phyloP scores from a whole-genome alignment of 2,113 vertebrate species.

The Microcebus griseorufus region DNA sequence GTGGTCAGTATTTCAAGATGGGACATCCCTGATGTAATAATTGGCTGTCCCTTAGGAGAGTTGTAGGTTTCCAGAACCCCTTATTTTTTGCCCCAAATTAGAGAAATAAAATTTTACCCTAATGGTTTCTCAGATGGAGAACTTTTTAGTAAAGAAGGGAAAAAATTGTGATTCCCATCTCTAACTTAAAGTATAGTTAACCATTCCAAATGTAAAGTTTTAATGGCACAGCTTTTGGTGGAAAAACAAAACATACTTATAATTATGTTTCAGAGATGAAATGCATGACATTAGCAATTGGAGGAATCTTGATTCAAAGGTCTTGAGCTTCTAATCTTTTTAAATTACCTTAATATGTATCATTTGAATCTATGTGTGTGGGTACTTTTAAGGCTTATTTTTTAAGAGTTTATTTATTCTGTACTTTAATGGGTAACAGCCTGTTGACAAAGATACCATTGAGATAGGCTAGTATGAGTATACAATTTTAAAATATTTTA shows the following conservation, averaged over 20 bases:
- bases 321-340: slow-evolving; percentile 55
- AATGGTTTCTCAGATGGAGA: slow-evolving; percentile 13
- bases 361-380: slow-evolving; percentile 24
- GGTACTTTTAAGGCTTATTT: slow-evolving; percentile 22
- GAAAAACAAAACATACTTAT: slow-evolving; percentile 46
- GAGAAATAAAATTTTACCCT: slow-evolving; percentile 56
- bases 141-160: slow-evolving; percentile 7
- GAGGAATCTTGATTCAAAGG: slow-evolving; percentile 41
- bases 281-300: not conserved
- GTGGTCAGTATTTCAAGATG: not conserved
- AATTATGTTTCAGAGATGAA: slow-evolving; percentile 57
- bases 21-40: not conserved
- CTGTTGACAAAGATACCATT: not conserved
- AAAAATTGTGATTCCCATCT: slow-evolving; percentile 13
- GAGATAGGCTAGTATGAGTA: not conserved
- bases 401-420: slow-evolving; percentile 24
- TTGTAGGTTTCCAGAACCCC: not conserved
- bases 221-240: slow-evolving; percentile 1
- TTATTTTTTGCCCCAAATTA: slow-evolving; percentile 44
- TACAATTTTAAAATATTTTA: slow-evolving; percentile 1
- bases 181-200: slow-evolving; percentile 36
- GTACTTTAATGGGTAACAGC: not conserved
- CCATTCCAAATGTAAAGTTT: slow-evolving; percentile 32
- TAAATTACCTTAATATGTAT: slow-evolving; percentile 58
- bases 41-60: not conserved